Evolutionary conservation across 2,113 vertebrate genomes (phyloP), one percentile per base, ranked within the genome.

Genomic region (Gallinago jamesoni): DNA sequence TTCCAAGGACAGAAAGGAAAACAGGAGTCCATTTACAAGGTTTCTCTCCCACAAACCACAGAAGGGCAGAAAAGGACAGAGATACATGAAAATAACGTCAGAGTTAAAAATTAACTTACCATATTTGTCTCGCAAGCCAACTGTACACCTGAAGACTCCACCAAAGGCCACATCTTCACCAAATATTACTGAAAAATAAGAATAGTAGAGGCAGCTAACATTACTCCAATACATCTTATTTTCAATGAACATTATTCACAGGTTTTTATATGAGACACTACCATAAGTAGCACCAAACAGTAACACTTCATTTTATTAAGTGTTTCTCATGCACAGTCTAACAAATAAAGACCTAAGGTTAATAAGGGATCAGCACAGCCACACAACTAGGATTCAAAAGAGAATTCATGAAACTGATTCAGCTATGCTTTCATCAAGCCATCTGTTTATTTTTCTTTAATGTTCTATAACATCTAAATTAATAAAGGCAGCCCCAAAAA

Each of bases 91-190:
- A 77, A 37, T 21, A 86, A 86, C 4, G 60, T 9, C 56, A 39
- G 37, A 28, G 33, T 55, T 15, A 74, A 13, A 92, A 90, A 52
- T 13, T 63, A 59, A 96, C 98, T 98, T 96, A 99, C 99, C 99
- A 63, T 99, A 99, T 97, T 99, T 99, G 98, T 99, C 99, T 97
- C 99, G 86, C 57, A 99, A 98, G 28, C 99, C 99, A 96, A 99
- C 99, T 12, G 99, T 99, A 96, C 99, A 99, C 93, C 99, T 98
- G 95, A 99, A 99, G n/a, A 99, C 99, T 91, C 99, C 99, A 70
- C 99, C 99, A 88, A 99, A 99, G 72, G 99, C 99, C 77, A 99
- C 99, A 66, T 99, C 99, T 97, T 99, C 99, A 70, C 99, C 99
- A 98, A 99, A 99, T 96, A 99, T 97, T 37, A 99, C 99, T 99